A percentile compares a stretch with the other conserved stretches of the same genome.
These are phyloP conservation scores for Tipula confusa DNA, from an alignment of 2,888 invertebrate genomes.

Conservation along the genomic window DNA sequence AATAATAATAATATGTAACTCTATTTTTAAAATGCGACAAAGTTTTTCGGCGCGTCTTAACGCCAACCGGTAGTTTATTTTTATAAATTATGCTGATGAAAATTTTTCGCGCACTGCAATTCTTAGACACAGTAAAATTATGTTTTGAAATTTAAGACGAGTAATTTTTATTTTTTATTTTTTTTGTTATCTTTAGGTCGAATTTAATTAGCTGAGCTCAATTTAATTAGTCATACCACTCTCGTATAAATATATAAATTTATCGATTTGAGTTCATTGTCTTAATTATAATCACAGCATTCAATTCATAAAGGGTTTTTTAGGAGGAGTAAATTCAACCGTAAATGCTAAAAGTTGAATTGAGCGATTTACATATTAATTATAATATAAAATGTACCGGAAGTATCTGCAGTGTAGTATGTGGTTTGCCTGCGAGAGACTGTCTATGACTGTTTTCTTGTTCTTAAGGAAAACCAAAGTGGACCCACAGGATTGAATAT, in stretches of 20 bases:
- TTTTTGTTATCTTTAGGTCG: too few relatives aligned
- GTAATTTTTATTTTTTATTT: neutral
- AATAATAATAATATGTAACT: neutral
- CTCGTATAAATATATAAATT: neutral
- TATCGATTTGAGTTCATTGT: neutral
- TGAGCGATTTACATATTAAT: too few relatives aligned
- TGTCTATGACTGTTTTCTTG: too few relatives aligned
- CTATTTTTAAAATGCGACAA: slow-evolving; percentile 8
- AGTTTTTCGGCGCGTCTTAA: neutral
- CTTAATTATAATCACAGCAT: neutral
- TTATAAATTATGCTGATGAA: neutral
- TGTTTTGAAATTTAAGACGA: neutral
- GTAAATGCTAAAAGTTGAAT: too few relatives aligned
- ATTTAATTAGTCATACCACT: too few relatives aligned
- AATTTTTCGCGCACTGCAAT: neutral
- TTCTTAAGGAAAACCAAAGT: too few relatives aligned
- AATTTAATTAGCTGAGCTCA: neutral
- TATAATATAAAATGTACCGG: too few relatives aligned
- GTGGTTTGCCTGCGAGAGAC: too few relatives aligned
- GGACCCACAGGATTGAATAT: too few relatives aligned
- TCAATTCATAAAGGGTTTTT: too few relatives aligned
- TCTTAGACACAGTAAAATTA: neutral
- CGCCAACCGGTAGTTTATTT: neutral
- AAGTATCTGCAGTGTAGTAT: too few relatives aligned
- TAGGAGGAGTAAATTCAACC: too few relatives aligned